Evolutionary conservation across 2,888 invertebrate species (phyloP), one percentile per base, ranked within the genome.

Genomic region (Drosophila meridionalis): DNA sequence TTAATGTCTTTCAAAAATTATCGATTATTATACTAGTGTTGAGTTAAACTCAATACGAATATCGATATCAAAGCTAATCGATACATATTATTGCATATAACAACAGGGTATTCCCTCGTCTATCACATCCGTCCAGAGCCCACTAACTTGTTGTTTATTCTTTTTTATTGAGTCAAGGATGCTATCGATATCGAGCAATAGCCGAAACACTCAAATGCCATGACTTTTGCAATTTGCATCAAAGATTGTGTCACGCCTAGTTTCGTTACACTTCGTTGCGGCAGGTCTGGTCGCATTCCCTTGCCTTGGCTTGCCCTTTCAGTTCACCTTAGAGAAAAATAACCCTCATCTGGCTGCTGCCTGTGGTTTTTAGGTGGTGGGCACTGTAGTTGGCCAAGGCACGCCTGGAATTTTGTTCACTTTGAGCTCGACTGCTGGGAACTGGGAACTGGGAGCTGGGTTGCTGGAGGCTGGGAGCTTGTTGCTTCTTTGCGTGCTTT

Each of bases 191-290:
- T 73, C 69, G 11, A 47, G 50, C 56, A 59, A 71, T 60, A 40
- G 70, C 30, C 64, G 62, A 50, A 56, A 66, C 76, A 81, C 82
- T 81, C 84, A 78, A 78, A 73, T 67, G 76, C 71, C 82, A 84
- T 88, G 84, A 88, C 84, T 85, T 83, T 77, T 79, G 71, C 77
- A 78, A 85, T 85, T 88, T 88, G 84, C 87, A 81, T 88, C 75
- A 52, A 57, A 76, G 83, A 85, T 88, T 83, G 82, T 88, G 89
- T 88, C 89, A 88, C 87, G 82, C 81, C 74, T 83, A 87, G 79
- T 85, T 88, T 81, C 74, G 87, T 61, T 73, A 82, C 82, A 82
- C 73, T 75, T 69, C 70, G 71, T 52, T 83, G 63, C 28, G 59
- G 26, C 53, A 38, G 28, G 11, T 11, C 62, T 20, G 3, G 36